Base-by-base conservation (phyloP, 2,113 vertebrate genomes). In the Chauna torquata region DNA sequence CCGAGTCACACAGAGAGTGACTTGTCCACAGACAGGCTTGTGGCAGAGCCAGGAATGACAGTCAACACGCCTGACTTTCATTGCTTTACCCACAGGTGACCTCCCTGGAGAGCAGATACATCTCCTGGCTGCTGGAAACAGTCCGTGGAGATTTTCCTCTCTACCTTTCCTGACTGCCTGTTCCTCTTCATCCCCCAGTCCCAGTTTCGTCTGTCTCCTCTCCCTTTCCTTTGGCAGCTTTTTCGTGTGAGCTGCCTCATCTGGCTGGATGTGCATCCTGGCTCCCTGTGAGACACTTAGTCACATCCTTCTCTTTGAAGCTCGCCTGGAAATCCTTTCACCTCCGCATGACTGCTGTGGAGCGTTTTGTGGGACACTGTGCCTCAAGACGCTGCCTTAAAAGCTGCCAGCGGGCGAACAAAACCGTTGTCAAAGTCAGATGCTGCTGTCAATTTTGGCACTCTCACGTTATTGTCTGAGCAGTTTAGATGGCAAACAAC, bases 221-320 rank as follows among this genome's bases (percentile, higher is more conserved):
- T 92, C 77, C 82, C 86, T 81, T 86, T 40, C 66, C 80, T 58
- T 68, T 86, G 93, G 95, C 90, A 97, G 91, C 82, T 52, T 66
- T 90, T 92, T 45, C 59, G 49, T 82, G n/a, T n/a, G 88, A 94
- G 88, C 77, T 91, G 88, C 54, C 77, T 95, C 96, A 96, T 94
- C 92, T 91, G 91, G 88, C 91, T 80, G 84, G 62, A 79, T 76
- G 78, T 42, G 6, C 0, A 3, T 79, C 81, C 91, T 87, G 83
- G 88, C 84, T 94, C 70, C 49, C 54, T 82, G 58, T 2, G 27
- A 92, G 94, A 89, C 61, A 85, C 28, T 69, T 57, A 88, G 92
- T 97, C 97, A 97, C 95, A 96, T 96, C 95, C 95, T 96, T 91
- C 94, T 78, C 58, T 79, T 75, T 92, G 82, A 95, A 88, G 38